Conservation (phyloP, 2,888 invertebrate genomes). For the Pristionchus mayeri region DNA sequence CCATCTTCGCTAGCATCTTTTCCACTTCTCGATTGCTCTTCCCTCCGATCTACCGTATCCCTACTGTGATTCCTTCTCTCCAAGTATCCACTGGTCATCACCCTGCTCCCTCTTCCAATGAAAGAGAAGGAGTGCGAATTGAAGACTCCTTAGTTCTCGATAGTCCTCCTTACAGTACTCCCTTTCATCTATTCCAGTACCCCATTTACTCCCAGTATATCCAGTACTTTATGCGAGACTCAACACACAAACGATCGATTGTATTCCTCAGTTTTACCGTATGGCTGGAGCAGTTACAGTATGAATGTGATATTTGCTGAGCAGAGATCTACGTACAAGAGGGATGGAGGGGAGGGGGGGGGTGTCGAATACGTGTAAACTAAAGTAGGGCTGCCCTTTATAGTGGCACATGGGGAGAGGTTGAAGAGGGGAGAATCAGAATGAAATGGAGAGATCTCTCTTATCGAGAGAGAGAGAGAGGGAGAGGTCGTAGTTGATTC, state of each 20-base stretch:
- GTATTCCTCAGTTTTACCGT: slow-evolving; percentile 37
- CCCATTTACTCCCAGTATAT: not conserved
- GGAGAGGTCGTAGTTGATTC: too few species aligned
- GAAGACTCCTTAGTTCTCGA: too few species aligned
- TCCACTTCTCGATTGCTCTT: not conserved
- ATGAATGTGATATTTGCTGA: slow-evolving; percentile 8
- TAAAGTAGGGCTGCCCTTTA: too few species aligned
- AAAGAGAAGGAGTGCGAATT: not conserved
- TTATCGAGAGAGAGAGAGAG: too few species aligned
- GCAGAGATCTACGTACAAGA: not conserved
- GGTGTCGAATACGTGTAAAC: not conserved
- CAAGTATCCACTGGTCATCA: not conserved
- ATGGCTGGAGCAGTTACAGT: slow-evolving; percentile 12
- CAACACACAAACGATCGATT: not conserved
- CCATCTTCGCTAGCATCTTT: not conserved
- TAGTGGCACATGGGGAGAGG: too few species aligned
- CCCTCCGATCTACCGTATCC: slow-evolving; percentile 34
- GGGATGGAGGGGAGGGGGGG: not conserved
- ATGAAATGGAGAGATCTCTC: too few species aligned
- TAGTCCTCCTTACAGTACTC: slow-evolving; percentile 20
- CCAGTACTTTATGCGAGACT: too few species aligned
- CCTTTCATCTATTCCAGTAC: not conserved
- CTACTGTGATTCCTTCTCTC: slow-evolving; percentile 36
- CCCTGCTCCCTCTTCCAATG: not conserved
- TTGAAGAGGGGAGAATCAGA: too few species aligned